These are phyloP conservation scores for Euwallacea similis DNA, from an alignment of 1,140 invertebrate species.

Conservation along the genomic window DNA sequence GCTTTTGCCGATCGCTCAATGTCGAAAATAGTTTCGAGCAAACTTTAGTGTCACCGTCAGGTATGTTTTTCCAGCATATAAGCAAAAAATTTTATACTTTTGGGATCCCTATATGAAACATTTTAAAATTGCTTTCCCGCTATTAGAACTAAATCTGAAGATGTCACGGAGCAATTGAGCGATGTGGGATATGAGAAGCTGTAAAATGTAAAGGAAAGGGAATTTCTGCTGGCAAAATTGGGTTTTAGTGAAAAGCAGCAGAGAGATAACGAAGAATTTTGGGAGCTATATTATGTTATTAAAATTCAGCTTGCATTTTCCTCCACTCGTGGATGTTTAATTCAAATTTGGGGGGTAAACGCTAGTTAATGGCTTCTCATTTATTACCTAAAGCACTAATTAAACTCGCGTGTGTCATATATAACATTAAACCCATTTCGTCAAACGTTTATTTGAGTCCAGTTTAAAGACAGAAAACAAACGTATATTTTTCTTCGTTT, in stretches of 20 bases:
- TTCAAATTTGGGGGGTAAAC: background rate
- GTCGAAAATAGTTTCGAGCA: background rate
- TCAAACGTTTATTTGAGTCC: too few relatives aligned
- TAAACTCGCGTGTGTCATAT: too few relatives aligned
- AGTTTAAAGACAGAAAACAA: too few relatives aligned
- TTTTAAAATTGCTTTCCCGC: background rate
- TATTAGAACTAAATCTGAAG: background rate
- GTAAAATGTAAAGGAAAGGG: background rate
- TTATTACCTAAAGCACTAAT: background rate
- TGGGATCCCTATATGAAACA: too few relatives aligned
- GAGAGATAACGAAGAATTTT: background rate
- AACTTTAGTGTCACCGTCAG: constrained; percentile 4
- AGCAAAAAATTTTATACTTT: background rate
- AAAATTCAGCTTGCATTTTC: constrained; percentile 4
- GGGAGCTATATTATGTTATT: background rate
- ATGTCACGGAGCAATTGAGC: background rate
- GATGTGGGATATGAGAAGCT: background rate
- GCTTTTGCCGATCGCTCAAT: constrained; percentile 20
- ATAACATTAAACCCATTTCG: too few relatives aligned
- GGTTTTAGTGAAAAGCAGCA: background rate
- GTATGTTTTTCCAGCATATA: constrained; percentile 17
- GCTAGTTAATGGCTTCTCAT: background rate
- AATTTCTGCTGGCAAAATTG: background rate
- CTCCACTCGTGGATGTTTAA: background rate
- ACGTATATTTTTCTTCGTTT: too few relatives aligned